A percentile compares a stretch with the other conserved stretches of the same genome.
Conservation (phyloP, 1,140 invertebrate genomes). For the Agrypnia vestita region DNA sequence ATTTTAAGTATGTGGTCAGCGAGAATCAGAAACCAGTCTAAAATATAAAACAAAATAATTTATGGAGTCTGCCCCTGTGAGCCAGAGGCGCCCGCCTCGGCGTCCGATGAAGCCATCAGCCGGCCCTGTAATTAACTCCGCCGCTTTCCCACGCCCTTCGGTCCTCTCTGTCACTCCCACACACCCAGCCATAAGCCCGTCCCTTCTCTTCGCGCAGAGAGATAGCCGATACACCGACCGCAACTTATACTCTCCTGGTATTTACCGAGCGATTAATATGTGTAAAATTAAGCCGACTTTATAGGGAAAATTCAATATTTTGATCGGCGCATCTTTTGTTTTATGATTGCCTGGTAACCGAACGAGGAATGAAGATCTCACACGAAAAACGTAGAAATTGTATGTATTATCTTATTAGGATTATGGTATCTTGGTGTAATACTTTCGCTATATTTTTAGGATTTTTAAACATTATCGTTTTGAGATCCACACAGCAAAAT, state of each 20-base stretch:
- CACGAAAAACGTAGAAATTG: too few species aligned
- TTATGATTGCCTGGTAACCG: slow-evolving; percentile 13
- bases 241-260: slow-evolving; percentile 29
- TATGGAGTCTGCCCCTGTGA: neutral
- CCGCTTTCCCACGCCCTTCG: slow-evolving; percentile 55
- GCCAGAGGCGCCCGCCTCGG: slow-evolving; percentile 31
- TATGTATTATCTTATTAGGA: too few species aligned
- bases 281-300: slow-evolving; percentile 16
- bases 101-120: slow-evolving; percentile 57
- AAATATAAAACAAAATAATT: too few species aligned
- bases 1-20: neutral
- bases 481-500: too few species aligned
- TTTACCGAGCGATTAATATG: slow-evolving; percentile 39
- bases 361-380: too few species aligned
- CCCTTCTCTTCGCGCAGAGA: neutral
- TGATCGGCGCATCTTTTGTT: neutral
- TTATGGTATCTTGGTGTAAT: too few species aligned
- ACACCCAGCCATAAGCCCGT: neutral
- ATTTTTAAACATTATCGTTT: too few species aligned
- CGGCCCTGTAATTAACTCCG: slow-evolving; percentile 54
- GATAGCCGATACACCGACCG: slow-evolving; percentile 4
- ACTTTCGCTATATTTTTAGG: too few species aligned
- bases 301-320: slow-evolving; percentile 11
- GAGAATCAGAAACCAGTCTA: too few species aligned
- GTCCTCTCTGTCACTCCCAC: slow-evolving; percentile 23